Evolutionary conservation across 2,888 invertebrate genomes (phyloP), one percentile per base, ranked within the genome.

Genomic region (Chelonus formosanus): DNA sequence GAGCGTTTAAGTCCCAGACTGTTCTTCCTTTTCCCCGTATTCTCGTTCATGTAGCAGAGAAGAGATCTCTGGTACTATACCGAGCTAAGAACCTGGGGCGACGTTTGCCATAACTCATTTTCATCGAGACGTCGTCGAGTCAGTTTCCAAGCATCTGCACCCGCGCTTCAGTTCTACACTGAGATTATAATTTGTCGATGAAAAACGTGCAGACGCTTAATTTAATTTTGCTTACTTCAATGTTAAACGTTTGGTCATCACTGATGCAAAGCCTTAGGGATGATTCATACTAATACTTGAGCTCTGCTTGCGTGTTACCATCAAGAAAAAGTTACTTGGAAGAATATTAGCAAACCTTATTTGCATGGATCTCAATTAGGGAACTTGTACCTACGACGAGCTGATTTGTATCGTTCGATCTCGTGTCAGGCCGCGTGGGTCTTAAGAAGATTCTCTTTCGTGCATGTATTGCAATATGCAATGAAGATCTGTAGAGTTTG

Each of bases 51-150:
- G 34, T 45, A 34, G 40, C 32, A 58, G 54, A 47, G 57, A 58
- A 57, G 47, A 60, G 55, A 34, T 36, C 20, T 47, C 45, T 45
- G n/a, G 59, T 44, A 55, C 50, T 56, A 54, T 57, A 66, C 35
- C 36, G 58, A 58, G 63, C 56, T 4, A n/a, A 65, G 61, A 57
- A 67, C 77, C 75, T 67, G 68, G 68, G 76, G 76, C 77, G 73
- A 76, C 73, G 70, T 52, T 74, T 67, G 59, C 68, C 72, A 70
- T 78, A 76, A 77, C 72, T 78, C 75, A 78, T 76, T 72, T 71
- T 70, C 72, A 71, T 75, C 73, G 70, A 62, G 70, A 71, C 73
- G 75, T 75, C 74, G 71, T 74, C 75, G 63, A 60, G 52, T 69
- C 43, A n/a, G 44, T 43, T 61, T 57, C 56, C 55, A 55, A 55